These are phyloP conservation scores for Thrips palmi DNA, from an alignment of 1,140 invertebrate genomes.

Conservation along the genomic window DNA sequence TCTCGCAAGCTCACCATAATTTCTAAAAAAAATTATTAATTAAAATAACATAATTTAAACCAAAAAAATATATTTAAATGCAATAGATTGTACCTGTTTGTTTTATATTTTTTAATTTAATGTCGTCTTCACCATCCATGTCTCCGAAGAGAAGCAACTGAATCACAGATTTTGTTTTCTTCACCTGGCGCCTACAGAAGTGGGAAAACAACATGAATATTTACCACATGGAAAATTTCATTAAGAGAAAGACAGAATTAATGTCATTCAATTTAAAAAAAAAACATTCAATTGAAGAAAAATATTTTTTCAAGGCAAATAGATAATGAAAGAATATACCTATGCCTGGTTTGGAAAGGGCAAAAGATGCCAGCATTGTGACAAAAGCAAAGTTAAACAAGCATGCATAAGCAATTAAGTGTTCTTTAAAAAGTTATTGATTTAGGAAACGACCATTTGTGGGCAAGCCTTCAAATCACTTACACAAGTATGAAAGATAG, in stretches of 20 bases:
- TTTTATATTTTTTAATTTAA: conserved; percentile 91
- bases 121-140: conserved; percentile 51
- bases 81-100: conserved; percentile 49
- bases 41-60: conserved; percentile 1
- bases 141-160: conserved; percentile 76
- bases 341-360: too few relatives aligned
- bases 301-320: too few relatives aligned
- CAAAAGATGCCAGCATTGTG: too few relatives aligned
- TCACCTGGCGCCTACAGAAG: conserved; percentile 56
- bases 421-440: too few relatives aligned
- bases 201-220: conserved; percentile 6
- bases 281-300: too few relatives aligned
- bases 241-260: conserved; percentile 4
- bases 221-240: conserved; percentile 1
- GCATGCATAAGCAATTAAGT: too few relatives aligned
- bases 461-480: too few relatives aligned
- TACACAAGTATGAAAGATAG: too few relatives aligned
- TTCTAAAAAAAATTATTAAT: conserved; percentile 32
- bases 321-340: too few relatives aligned
- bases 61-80: background rate
- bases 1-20: conserved; percentile 91
- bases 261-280: background rate
- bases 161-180: conserved; percentile 77
- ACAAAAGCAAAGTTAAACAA: too few relatives aligned
- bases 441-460: too few relatives aligned